Base-by-base conservation (phyloP, 2,888 invertebrate species). In the Sphaerophoria rueppellii region DNA sequence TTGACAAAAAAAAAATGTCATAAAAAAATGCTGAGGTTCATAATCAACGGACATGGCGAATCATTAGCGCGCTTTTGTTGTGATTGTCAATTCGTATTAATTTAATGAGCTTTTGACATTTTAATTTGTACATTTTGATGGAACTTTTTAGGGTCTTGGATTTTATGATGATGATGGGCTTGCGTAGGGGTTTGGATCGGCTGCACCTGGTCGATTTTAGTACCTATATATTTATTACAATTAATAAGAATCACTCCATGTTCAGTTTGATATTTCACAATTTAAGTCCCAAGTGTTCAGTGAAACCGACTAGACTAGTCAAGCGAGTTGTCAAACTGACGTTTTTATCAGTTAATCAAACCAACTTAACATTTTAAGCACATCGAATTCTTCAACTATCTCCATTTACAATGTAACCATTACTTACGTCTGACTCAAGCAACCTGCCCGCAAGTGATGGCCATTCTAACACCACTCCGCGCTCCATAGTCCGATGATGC, bases 91-190 rank as follows among this genome's bases (percentile, higher is more conserved):
- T 71, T 52, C 50, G 40, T 16, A 37, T 54, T 40, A 67, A 67
- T 74, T 78, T 74, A 78, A 82, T 79, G 78, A 70, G 74, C 57
- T 52, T 81, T 71, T 69, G 78, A 70, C 69, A 60, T 63, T 82
- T 74, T 82, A 58, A 74, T 54, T 78, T 35, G 46, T 73, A 73
- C 82, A 82, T 24, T 50, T 69, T 61, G 40, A 52, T 12, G 50
- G 34, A 63, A 63, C 48, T 24, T 63, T 46, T 40, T 37, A 60
- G 32, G 37, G 37, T 65, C 50, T 14, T 35, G 6, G 32, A 5
- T 58, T 37, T 58, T 43, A 24, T 65, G 6, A 12, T 3, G 35
- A 40, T n/a, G 2, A 16, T 46, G 9, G 24, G 24, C 2, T 24
- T 48, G 63, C 63, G 63, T 48, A 24, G 63, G 63, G 63, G n/a